These are phyloP conservation scores for Parazoanthus darwini DNA, from an alignment of 92 coral and sea anemone genomes.

Conservation along the genomic window DNA sequence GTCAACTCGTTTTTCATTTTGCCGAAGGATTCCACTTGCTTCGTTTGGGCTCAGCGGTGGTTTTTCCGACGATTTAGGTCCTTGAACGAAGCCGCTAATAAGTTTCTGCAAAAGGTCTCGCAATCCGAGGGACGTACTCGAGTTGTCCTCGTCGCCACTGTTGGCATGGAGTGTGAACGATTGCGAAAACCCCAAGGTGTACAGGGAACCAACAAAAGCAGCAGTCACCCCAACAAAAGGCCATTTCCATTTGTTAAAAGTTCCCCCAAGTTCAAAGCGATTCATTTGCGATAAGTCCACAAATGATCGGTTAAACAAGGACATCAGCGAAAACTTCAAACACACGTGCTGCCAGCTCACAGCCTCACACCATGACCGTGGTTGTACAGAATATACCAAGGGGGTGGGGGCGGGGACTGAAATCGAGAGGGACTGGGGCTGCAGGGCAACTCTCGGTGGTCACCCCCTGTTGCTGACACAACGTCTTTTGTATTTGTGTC, in stretches of 20 bases:
- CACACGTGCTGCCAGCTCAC: no score
- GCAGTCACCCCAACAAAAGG: slow-evolving; percentile 87
- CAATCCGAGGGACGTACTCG: slow-evolving; percentile 60
- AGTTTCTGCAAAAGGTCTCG: slow-evolving; percentile 83
- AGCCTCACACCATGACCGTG: no score
- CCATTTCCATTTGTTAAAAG: slow-evolving; percentile 88
- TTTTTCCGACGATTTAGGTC: slow-evolving; percentile 67
- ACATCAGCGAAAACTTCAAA: slow-evolving; percentile 26
- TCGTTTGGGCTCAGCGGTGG: slow-evolving; percentile 84
- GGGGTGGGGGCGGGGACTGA: no score
- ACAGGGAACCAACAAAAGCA: slow-evolving; percentile 85
- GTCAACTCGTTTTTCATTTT: slow-evolving; percentile 75
- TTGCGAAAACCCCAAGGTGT: slow-evolving; percentile 75
- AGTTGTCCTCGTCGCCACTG: slow-evolving; percentile 51
- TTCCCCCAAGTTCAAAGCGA: slow-evolving; percentile 75
- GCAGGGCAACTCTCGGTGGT: no score
- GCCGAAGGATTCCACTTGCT: slow-evolving; percentile 77
- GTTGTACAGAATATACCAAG: no score
- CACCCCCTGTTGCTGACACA: no score
- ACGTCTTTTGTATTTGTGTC: no score
- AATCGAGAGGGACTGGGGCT: no score
- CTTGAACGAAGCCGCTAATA: slow-evolving; percentile 80
- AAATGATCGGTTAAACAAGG: slow-evolving; percentile 18
- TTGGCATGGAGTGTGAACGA: slow-evolving; percentile 44
- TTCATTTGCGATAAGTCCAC: slow-evolving; percentile 61